phyloP scores from a whole-genome alignment of 2,888 invertebrate genomes.

The Acanthosepion esculentum region DNA sequence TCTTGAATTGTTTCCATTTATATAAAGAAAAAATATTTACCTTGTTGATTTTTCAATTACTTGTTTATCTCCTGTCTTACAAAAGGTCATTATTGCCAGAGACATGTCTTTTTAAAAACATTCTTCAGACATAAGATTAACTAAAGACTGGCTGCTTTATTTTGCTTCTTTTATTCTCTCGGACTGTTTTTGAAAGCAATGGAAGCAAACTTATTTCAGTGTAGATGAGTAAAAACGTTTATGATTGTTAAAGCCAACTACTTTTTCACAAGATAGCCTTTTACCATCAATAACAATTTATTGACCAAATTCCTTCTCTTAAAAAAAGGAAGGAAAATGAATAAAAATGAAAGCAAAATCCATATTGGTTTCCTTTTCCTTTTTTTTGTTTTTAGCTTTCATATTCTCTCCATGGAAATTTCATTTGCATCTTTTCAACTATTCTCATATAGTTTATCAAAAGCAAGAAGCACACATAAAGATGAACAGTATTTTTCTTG shows the following conservation, averaged over 20 bases:
- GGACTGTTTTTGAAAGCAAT: too few species aligned
- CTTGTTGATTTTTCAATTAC: too few species aligned
- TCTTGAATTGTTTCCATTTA: too few species aligned
- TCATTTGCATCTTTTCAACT: conserved; percentile 33
- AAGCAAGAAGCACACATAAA: background rate
- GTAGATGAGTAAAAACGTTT: background rate
- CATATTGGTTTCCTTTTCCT: background rate
- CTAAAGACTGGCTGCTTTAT: too few species aligned
- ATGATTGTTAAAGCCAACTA: background rate
- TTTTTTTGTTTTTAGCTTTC: background rate
- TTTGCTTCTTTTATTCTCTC: too few species aligned
- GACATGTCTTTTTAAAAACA: too few species aligned
- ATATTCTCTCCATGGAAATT: background rate
- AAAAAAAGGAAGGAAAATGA: background rate
- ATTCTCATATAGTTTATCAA: background rate
- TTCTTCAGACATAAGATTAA: too few species aligned
- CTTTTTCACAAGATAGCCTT: background rate
- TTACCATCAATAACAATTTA: background rate
- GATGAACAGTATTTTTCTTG: background rate
- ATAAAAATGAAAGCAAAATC: background rate
- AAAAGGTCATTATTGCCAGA: too few species aligned
- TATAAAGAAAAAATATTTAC: too few species aligned
- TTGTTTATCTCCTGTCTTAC: too few species aligned
- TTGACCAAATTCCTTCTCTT: background rate
- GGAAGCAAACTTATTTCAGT: too few species aligned